Base-by-base conservation (phyloP, 2,888 invertebrate species). In the Pachliopta kotzebuea region DNA sequence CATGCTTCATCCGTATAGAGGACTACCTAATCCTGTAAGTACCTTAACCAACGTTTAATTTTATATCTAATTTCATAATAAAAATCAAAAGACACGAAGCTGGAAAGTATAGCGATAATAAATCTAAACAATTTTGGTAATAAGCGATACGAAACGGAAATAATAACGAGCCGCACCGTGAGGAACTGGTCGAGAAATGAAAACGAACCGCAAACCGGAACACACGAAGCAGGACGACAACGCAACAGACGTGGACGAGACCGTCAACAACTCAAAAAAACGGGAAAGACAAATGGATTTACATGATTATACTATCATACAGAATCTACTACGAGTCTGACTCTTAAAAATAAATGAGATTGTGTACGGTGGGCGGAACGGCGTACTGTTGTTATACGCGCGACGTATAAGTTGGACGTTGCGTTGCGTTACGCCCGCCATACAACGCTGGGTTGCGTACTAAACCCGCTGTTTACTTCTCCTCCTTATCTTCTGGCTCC, bases 401-500 rank as follows among this genome's bases (percentile, higher is more conserved):
- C 42, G 21, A 20, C 49, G 29, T 59, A 49, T 31, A 58, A 45
- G 52, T 56, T 21, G 50, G 64, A 37, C 56, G 59, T 60, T 50
- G 49, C 42, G 26, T 18, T 60, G 45, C 45, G 68, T 67, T 63
- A 37, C 62, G 67, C 62, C 63, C 57, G 69, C 68, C 65, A 67
- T 56, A 54, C 66, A 60, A 58, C 62, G 31, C 60, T 69, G 50
- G 11, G 21, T 56, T 53, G 62, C 79, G 50, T 69, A 67, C 61
- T 71, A 71, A 31, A 21, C 52, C 24, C 77, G 77, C 60, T 72
- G 45, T 73, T 56, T 94, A 94, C 78, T 94, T 95, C 77, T 95
- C 95, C 79, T 95, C 94, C 80, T 95, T 95, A 72, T 94, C 94
- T 71, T 94, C 94, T 62, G 94, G 94, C 75, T 96, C 96, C 83